These are phyloP conservation scores for Notamacropus eugenii DNA, from an alignment of 2,797 vertebrate species.

Conservation along the genomic window DNA sequence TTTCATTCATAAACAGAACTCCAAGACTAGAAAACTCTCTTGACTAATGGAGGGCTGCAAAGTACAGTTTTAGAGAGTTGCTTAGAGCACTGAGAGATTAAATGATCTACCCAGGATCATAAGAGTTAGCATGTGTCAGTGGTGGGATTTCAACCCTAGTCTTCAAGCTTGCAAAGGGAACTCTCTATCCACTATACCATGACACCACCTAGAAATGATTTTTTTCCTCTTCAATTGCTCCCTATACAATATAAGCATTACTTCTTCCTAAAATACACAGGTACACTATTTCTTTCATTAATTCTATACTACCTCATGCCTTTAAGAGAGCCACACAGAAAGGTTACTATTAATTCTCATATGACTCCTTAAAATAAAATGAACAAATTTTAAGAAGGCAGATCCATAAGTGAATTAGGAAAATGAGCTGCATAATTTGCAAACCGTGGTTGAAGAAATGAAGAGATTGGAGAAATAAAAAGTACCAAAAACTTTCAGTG, in stretches of 20 bases:
- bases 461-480: neutral
- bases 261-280: neutral
- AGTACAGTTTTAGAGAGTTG: neutral
- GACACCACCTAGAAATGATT: too few species aligned
- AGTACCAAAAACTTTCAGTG: neutral
- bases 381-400: too few species aligned
- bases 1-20: neutral
- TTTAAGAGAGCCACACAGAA: neutral
- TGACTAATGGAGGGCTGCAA: neutral
- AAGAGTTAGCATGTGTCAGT: too few species aligned
- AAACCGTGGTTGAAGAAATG: conserved; percentile 4
- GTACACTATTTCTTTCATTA: conserved; percentile 5
- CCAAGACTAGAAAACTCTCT: neutral
- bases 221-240: too few species aligned
- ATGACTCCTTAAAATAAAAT: neutral
- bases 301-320: conserved; percentile 1
- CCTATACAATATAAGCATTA: too few species aligned
- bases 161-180: too few species aligned
- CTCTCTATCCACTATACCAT: too few species aligned
- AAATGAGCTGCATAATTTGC: neutral
- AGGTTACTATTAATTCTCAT: conserved; percentile 14
- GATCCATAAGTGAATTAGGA: neutral
- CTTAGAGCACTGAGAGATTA: too few species aligned
- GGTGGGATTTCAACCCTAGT: too few species aligned
- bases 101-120: too few species aligned